Conservation (phyloP, 2,888 invertebrate genomes). For the Tetrapedia diversipes region DNA sequence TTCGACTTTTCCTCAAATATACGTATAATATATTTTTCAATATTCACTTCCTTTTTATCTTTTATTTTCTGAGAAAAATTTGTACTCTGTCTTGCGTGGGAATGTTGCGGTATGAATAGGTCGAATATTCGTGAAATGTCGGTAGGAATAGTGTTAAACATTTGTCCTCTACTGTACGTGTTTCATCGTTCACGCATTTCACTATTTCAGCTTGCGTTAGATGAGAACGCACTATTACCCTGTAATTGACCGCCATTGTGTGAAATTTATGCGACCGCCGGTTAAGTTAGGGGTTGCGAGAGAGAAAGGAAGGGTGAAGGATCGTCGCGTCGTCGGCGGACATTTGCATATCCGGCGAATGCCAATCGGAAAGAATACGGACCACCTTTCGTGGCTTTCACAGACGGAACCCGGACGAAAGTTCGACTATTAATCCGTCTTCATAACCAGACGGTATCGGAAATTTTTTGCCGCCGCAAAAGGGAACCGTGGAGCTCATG, state of each 20-base stretch:
- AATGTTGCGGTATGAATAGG: too few relatives aligned
- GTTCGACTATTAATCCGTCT: slow-evolving; percentile 21
- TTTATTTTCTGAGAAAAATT: too few relatives aligned
- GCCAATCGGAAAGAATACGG: slow-evolving; percentile 32
- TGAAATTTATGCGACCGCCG: slow-evolving; percentile 60
- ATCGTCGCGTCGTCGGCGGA: slow-evolving; percentile 30
- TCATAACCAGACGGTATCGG: slow-evolving; percentile 13
- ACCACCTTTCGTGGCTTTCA: background rate
- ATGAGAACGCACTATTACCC: slow-evolving; percentile 39
- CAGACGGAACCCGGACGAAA: slow-evolving; percentile 23
- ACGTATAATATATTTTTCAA: too few relatives aligned
- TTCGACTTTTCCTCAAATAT: too few relatives aligned
- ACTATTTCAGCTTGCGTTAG: slow-evolving; percentile 14
- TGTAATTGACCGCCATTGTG: slow-evolving; percentile 49
- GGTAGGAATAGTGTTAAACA: too few relatives aligned
- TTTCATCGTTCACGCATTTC: slow-evolving; percentile 25
- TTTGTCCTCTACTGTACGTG: too few relatives aligned
- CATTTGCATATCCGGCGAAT: slow-evolving; percentile 46
- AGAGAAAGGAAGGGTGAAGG: too few relatives aligned
- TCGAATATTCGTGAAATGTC: too few relatives aligned
- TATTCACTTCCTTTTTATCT: too few relatives aligned
- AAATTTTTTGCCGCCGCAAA: background rate
- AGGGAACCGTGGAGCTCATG: background rate
- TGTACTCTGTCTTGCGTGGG: too few relatives aligned
- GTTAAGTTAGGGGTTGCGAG: slow-evolving; percentile 53